phyloP scores from a whole-genome alignment of 2,797 vertebrate genomes.

The Parauchenoglanis ngamensis region DNA sequence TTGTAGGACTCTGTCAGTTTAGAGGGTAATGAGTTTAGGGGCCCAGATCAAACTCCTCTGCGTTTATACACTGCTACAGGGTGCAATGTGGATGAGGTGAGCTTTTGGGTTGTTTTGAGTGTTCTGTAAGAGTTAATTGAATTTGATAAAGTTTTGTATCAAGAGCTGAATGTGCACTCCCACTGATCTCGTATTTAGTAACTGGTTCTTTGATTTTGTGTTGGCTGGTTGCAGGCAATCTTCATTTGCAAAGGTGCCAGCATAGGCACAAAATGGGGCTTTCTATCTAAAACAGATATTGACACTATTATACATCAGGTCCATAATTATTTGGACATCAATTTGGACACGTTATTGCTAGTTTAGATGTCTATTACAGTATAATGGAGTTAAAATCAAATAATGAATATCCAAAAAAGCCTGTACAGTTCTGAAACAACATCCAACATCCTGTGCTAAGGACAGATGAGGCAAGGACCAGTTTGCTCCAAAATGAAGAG shows the following conservation, averaged over 20 bases:
- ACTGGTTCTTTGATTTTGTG: neutral
- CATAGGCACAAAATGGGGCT: no score
- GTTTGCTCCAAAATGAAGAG: neutral
- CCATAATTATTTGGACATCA: neutral
- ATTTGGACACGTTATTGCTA: neutral
- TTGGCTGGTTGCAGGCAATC: neutral
- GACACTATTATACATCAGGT: neutral
- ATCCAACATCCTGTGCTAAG: neutral
- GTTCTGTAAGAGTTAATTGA: neutral
- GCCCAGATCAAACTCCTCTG: neutral
- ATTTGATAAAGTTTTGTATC: neutral
- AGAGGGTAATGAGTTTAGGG: constrained; percentile 38
- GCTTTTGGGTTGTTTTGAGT: neutral
- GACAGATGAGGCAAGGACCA: neutral
- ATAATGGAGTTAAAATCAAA: neutral
- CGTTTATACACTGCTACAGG: neutral
- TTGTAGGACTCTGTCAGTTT: constrained; percentile 28
- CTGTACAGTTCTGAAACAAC: neutral
- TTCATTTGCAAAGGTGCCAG: neutral
- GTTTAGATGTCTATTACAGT: neutral
- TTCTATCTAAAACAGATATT: neutral
- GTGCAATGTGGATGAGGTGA: neutral
- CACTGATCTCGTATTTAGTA: neutral
- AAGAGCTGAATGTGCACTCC: neutral
- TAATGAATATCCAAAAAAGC: neutral